Evolutionary conservation across 2,113 vertebrate genomes (phyloP), one percentile per base, ranked within the genome.

Genomic region (Muscicapa adusta): DNA sequence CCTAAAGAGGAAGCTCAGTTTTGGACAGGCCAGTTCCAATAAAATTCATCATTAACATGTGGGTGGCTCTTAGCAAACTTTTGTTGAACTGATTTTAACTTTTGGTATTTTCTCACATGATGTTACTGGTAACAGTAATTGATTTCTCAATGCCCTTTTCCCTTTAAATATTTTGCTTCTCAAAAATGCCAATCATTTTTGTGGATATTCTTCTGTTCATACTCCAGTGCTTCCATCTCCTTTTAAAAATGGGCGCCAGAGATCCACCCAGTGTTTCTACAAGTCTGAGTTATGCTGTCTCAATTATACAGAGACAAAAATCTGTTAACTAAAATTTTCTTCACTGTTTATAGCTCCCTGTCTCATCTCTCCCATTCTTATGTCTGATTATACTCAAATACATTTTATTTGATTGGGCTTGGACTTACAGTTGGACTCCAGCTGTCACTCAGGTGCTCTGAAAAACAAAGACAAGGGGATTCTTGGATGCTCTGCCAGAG

Each of bases 391-490:
- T 50, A 25, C 8, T 42, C 47, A 62, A 65, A 62, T 13, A 31
- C 4, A 2, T n/a, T 74, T 75, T 62, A 5, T 45, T 75, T 82
- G 38, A 48, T 17, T 22, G 1, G n/a, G n/a, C 36, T 81, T 61
- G n/a, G 62, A 47, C 10, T 73, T 45, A 36, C 3, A 60, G 19
- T 20, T 78, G 61, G 31, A 31, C 34, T 66, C 45, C 53, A 67
- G 53, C 23, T 51, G 48, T 42, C 40, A 31, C 29, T 54, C 23
- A 10, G 50, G 72, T 13, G 14, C 57, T 58, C 34, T 36, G 43
- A n/a, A 25, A 50, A 50, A 28, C 6, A 54, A 56, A 56, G 54
- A 72, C 0, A 0, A 47, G 50, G 18, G 31, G 40, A 66, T 34
- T 61, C 43, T 54, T 86, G 71, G 67, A 26, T 72, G 62, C 28